Evolutionary conservation across 1,140 invertebrate species (phyloP).

Genomic region (Rhagoletis zephyria): DNA sequence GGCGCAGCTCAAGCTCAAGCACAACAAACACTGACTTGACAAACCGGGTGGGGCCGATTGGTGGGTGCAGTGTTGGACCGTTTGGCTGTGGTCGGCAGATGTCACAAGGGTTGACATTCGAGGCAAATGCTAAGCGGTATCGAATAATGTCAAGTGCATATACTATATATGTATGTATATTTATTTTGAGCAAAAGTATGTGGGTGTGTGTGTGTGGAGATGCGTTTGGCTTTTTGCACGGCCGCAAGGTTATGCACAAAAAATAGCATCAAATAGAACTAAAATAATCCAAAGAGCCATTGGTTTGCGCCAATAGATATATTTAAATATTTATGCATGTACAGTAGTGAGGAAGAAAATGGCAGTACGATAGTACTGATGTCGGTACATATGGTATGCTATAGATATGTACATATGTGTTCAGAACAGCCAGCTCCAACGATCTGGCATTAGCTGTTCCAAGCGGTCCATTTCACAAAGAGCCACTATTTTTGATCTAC

Average conservation of each 20-base stretch:
- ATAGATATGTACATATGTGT: too few species aligned
- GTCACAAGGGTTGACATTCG: conserved; percentile 24
- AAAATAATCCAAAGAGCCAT: background rate
- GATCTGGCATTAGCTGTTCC: too few species aligned
- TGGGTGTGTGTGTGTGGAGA: background rate
- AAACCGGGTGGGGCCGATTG: background rate
- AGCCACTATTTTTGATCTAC: too few species aligned
- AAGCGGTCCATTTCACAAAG: too few species aligned
- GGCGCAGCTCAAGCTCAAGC: background rate
- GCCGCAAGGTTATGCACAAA: background rate
- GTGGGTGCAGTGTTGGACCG: background rate
- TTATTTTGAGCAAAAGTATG: conserved; percentile 15
- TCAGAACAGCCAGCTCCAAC: too few species aligned
- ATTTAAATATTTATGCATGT: background rate
- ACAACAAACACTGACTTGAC: background rate
- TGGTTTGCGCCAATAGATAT: background rate
- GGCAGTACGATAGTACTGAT: background rate
- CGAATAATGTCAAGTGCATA: conserved; percentile 24
- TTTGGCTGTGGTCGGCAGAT: conserved; percentile 17
- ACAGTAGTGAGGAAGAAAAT: background rate
- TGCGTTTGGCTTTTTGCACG: background rate
- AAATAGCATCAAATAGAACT: background rate
- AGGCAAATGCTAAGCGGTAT: conserved; percentile 47
- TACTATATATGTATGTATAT: too few species aligned
- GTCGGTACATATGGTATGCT: too few species aligned